phyloP scores from a whole-genome alignment of 64 coral and sea anemone genomes.

The Platygyra sinensis region DNA sequence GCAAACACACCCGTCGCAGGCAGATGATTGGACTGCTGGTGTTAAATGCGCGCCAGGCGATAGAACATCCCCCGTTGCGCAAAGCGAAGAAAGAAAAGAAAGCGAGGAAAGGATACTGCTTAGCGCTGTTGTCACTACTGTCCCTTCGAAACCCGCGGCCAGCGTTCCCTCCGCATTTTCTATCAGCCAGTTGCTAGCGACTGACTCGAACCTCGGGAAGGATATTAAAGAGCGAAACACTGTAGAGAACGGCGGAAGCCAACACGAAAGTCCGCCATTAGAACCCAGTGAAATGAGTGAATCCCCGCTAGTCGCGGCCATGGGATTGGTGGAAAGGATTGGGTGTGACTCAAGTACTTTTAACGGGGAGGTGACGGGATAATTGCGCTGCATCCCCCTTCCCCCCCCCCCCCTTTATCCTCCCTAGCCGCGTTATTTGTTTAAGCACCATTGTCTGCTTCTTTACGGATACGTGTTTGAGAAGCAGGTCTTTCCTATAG shows the following conservation, averaged over 20 bases:
- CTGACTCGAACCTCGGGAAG: slow-evolving; percentile 41
- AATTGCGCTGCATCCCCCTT: background rate
- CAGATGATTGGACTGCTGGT: slow-evolving; percentile 3
- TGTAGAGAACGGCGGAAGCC: slow-evolving; percentile 25
- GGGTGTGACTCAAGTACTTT: slow-evolving; percentile 35
- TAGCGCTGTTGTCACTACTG: slow-evolving; percentile 22
- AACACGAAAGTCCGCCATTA: slow-evolving; percentile 26
- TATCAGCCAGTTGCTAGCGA: slow-evolving; percentile 34
- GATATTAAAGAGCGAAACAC: slow-evolving; percentile 22
- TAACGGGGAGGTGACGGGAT: slow-evolving; percentile 47
- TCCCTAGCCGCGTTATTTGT: background rate
- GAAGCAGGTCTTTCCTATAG: slow-evolving; percentile 37
- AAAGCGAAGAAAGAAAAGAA: background rate
- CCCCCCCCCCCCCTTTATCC: background rate
- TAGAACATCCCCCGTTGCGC: slow-evolving; percentile 22
- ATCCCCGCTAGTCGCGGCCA: slow-evolving; percentile 40
- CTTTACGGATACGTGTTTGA: background rate
- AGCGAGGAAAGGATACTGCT: slow-evolving; percentile 50
- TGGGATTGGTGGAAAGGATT: slow-evolving; percentile 42
- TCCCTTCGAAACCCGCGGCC: background rate
- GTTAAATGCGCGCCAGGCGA: background rate
- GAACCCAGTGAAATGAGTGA: slow-evolving; percentile 34
- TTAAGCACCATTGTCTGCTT: background rate
- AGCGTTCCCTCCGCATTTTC: slow-evolving; percentile 23
- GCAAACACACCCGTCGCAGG: background rate